Conservation (phyloP, 2,888 invertebrate genomes). For the Apamea sordens region DNA sequence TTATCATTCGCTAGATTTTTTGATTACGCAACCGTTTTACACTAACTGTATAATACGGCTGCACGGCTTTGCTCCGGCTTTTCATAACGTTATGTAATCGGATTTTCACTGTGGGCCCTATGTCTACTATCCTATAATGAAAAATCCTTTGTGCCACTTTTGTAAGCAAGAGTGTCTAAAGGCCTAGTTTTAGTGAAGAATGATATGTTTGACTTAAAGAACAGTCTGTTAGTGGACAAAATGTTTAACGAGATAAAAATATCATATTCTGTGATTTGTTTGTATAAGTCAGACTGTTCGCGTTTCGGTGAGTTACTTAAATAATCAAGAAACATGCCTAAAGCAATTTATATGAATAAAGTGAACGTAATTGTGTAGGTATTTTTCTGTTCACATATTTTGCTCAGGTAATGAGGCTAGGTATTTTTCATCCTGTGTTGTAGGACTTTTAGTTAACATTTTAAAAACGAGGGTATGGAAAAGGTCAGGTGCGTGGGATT, state of each 20-base stretch:
- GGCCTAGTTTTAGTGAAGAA: neutral
- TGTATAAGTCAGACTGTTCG: constrained; percentile 5
- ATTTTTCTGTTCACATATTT: constrained; percentile 5
- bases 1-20: neutral
- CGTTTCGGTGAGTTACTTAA: constrained; percentile 24
- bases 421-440: neutral
- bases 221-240: neutral
- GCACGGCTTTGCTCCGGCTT: neutral
- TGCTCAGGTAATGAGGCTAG: neutral
- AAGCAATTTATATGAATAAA: constrained; percentile 10
- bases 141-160: neutral
- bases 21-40: neutral
- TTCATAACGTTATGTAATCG: constrained; percentile 16
- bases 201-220: constrained; percentile 31
- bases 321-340: constrained; percentile 19
- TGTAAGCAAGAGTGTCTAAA: neutral
- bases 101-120: neutral
- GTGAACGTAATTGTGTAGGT: neutral
- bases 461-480: neutral
- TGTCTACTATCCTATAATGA: neutral
- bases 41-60: neutral
- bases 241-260: constrained; percentile 32
- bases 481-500: constrained; percentile 22
- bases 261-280: constrained; percentile 39
- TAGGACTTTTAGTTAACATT: neutral